phyloP scores from a whole-genome alignment of 1,140 invertebrate species.

The Tetragnatha versicolor region DNA sequence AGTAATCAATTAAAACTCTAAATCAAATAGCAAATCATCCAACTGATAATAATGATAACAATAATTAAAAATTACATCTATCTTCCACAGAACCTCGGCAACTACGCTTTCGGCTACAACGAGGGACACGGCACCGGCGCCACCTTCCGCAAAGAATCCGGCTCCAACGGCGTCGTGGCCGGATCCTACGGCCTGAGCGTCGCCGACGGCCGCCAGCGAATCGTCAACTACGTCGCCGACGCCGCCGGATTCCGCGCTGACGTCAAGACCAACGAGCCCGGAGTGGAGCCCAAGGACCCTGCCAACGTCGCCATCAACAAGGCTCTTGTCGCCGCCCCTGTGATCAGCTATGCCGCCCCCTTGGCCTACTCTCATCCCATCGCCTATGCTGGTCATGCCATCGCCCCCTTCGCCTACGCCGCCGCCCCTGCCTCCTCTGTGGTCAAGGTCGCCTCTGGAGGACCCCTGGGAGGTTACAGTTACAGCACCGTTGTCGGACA shows the following conservation, averaged over 20 bases:
- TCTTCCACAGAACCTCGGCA: conserved; percentile 42
- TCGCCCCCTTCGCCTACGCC: background rate
- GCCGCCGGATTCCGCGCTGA: conserved; percentile 58
- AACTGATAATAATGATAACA: too few species aligned
- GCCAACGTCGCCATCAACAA: conserved; percentile 50
- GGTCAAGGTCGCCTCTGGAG: background rate
- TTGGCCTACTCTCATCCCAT: conserved; percentile 57
- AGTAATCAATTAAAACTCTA: too few species aligned
- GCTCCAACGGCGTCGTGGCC: conserved; percentile 31
- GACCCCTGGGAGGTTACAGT: conserved; percentile 33
- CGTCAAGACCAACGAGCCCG: conserved; percentile 56
- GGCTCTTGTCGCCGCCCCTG: conserved; percentile 31
- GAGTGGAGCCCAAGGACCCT: conserved; percentile 55
- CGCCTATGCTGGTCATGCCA: conserved; percentile 36
- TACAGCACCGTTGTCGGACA: conserved; percentile 26
- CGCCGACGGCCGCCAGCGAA: conserved; percentile 56
- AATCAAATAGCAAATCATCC: too few species aligned
- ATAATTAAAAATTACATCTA: background rate
- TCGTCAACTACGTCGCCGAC: conserved; percentile 61
- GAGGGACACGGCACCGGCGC: conserved; percentile 59
- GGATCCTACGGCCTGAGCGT: conserved; percentile 58
- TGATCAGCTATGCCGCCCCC: background rate
- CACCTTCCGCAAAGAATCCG: conserved; percentile 57
- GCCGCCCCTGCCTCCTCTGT: conserved; percentile 54
- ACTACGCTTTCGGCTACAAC: conserved; percentile 57